Percentiles rank a stretch among this genome's conserved stretches.
Conservation (phyloP, 30 jellyfish, hydroid and myxozoan genomes). For the Cassiopea andromeda region DNA sequence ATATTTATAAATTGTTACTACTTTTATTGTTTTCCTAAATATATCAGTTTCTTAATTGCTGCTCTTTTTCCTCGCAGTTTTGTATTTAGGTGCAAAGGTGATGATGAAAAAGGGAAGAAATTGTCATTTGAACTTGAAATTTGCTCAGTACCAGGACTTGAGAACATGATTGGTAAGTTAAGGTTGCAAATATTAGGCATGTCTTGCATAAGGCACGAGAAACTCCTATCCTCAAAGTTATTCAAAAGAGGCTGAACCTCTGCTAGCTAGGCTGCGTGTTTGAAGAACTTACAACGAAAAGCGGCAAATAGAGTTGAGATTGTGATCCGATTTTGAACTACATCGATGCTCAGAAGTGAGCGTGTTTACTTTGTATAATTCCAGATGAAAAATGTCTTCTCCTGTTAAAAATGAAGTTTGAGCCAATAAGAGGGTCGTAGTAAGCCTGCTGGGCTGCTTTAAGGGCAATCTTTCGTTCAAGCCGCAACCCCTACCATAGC, state of each 20-base stretch:
- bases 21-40: background rate
- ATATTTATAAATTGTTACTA: background rate
- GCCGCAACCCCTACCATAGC: too few relatives aligned
- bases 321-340: too few relatives aligned
- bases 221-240: background rate
- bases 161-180: constrained; percentile 81
- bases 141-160: constrained; percentile 95
- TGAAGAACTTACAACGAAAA: too few relatives aligned
- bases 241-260: background rate
- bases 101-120: constrained; percentile 86
- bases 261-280: background rate
- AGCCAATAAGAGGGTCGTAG: too few relatives aligned
- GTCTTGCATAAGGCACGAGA: background rate
- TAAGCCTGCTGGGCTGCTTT: too few relatives aligned
- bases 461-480: too few relatives aligned
- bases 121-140: constrained; percentile 88
- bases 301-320: too few relatives aligned
- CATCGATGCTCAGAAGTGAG: too few relatives aligned
- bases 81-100: constrained; percentile 85
- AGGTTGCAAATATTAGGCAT: background rate
- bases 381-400: too few relatives aligned
- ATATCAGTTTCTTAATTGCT: background rate
- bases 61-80: constrained; percentile 41
- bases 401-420: too few relatives aligned
- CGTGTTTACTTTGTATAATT: too few relatives aligned